Evolutionary conservation across 2,797 vertebrate genomes (phyloP), one percentile per base, ranked within the genome.

Genomic region (Eospalax fontanierii): DNA sequence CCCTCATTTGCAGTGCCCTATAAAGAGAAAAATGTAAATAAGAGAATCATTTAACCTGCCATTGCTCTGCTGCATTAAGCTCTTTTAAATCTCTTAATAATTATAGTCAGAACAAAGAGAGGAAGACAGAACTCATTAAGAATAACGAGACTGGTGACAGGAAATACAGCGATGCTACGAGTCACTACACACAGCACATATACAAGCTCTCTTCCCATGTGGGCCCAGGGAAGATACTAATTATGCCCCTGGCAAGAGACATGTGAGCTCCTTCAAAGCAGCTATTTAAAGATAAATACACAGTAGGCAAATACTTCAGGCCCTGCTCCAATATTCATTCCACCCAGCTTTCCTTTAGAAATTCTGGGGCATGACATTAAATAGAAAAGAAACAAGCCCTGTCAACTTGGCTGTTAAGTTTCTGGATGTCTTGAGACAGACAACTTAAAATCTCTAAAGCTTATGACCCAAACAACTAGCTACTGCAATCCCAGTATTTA

Each of bases 41-140:
- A 93, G 70, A 96, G 84, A 94, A 93, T 94, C 95, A 94, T 90
- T 96, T 96, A 96, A 95, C 92, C 96, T 82, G 80, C 70, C 89
- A 85, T 40, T 66, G 83, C 80, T 96, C 95, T 81, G 38, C 87
- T 63, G 40, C 74, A 78, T 92, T 94, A 92, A 95, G 74, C 66
- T 93, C 74, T 93, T 98, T 96, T 96, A 94, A 98, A 97, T 97
- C 91, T 96, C 96, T 95, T 97, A 98, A 98, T 96, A 97, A 97
- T 92, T 93, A 3, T 11, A 95, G 89, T 35, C 84, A 95, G 87
- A 96, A 89, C 89, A 98, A 94, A 97, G 87, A 91, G 89, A 97
- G 86, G 87, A 93, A 28, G 96, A 97, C 18, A 65, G 90, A 95
- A 95, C 87, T 88, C 95, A 93, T 94, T 95, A 97, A 86, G 96